Evolutionary conservation across 2,797 vertebrate species (phyloP), one percentile per base, ranked within the genome.

Genomic region (Cyprinodon diabolis): DNA sequence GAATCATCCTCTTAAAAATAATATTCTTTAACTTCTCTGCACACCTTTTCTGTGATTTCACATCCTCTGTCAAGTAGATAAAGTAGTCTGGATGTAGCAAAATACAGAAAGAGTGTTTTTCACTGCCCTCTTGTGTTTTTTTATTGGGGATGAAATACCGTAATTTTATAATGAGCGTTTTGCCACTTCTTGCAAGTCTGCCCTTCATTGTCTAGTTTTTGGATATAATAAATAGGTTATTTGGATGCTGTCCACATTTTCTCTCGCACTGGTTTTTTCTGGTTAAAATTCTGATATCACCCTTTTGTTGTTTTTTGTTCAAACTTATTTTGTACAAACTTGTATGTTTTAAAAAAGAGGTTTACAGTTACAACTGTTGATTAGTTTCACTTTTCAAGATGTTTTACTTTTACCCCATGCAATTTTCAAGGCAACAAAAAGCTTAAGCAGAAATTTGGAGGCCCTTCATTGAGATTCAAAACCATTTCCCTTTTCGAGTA

Each of bases 351-450:
- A 23, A 81, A 87, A 75, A 69, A 81, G 48, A 66, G 19, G 37
- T 79, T 68, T 78, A 47, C 47, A 43, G 8, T 71, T 77, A 14
- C 48, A 75, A 72, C 6, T 11, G 68, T 93, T 95, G 94, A 80
- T 92, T 71, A 8, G 13, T 30, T 75, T 14, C 37, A 66, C 91
- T 93, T 91, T 94, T 95, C 93, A 93, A 94, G 93, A 95, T 30
- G 2, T 93, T 25, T 66, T 43, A 25, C 55, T n/a, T 68, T 17
- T 12, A 45, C 47, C 4, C 2, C 95, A 93, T 92, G 88, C 92
- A 95, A 94, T 94, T 95, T 95, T 96, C 95, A 94, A 94, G 95
- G 93, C 91, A 90, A 94, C 35, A 72, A 75, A 54, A 67, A 66
- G 9, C 40, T 73, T 40, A 54, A 62, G 74, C 60, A 11, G 25